Conservation (phyloP, 2,888 invertebrate genomes). For the Strigamia maritima region DNA sequence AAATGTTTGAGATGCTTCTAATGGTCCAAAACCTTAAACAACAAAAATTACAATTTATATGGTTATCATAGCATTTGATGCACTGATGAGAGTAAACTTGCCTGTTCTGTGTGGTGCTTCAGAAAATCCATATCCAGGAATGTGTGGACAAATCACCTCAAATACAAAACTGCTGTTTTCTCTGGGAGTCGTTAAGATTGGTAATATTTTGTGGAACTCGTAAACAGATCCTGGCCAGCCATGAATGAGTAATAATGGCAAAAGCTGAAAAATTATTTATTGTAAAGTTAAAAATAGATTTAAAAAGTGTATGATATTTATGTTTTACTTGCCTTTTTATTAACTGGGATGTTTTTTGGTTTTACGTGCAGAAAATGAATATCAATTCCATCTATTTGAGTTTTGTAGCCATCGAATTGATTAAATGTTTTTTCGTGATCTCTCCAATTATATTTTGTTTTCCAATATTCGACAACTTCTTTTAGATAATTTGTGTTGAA, state of each 20-base stretch:
- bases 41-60: background rate
- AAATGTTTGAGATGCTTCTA: conserved; percentile 55
- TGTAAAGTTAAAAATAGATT: conserved; percentile 16
- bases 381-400: conserved; percentile 70
- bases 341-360: conserved; percentile 54
- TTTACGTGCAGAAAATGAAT: conserved; percentile 73
- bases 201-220: conserved; percentile 73
- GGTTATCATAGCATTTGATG: too few species aligned
- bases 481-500: conserved; percentile 68
- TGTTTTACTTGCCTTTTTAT: conserved; percentile 29
- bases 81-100: too few species aligned
- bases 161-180: conserved; percentile 46
- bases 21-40: conserved; percentile 44
- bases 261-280: conserved; percentile 48
- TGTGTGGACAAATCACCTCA: conserved; percentile 55
- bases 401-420: conserved; percentile 68
- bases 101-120: conserved; percentile 62
- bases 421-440: conserved; percentile 69
- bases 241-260: conserved; percentile 71
- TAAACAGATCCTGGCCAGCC: conserved; percentile 83
- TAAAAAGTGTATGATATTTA: background rate
- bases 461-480: conserved; percentile 72
- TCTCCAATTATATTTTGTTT: conserved; percentile 67
- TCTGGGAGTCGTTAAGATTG: conserved; percentile 56
- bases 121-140: conserved; percentile 60